phyloP scores from a whole-genome alignment of 2,888 invertebrate genomes.

The Pristionchus arcanus region DNA sequence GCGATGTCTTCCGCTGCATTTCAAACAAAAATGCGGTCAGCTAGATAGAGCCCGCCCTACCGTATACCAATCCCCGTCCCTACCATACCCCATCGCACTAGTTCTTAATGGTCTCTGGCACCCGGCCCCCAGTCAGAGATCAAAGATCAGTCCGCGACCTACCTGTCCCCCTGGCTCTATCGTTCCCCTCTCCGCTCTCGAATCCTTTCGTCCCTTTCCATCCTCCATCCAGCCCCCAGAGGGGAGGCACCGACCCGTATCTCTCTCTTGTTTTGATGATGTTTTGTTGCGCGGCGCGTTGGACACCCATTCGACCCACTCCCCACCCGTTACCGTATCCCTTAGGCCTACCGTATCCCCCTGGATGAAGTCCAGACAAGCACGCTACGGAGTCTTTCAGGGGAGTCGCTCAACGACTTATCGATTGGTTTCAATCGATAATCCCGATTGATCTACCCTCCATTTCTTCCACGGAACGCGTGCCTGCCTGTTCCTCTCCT shows the following conservation, averaged over 20 bases:
- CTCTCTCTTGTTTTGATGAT: background rate
- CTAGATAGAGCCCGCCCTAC: conserved; percentile 1
- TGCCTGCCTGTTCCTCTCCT: conserved; percentile 53
- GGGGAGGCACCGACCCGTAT: conserved; percentile 37
- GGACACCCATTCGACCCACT: background rate
- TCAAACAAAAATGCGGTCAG: conserved; percentile 53
- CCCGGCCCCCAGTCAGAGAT: conserved; percentile 8
- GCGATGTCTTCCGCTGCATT: conserved; percentile 42
- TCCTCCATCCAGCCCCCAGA: background rate
- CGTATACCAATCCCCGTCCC: background rate
- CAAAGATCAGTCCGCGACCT: conserved; percentile 26
- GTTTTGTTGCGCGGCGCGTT: conserved; percentile 42
- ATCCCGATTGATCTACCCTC: conserved; percentile 52
- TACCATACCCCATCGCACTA: background rate
- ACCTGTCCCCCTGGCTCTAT: conserved; percentile 2
- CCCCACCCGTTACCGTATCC: background rate
- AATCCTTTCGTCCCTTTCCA: too few species aligned
- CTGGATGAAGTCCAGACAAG: conserved; percentile 53
- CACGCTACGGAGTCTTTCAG: conserved; percentile 54
- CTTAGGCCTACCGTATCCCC: conserved; percentile 12
- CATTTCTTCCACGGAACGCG: conserved; percentile 43
- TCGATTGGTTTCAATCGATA: conserved; percentile 16
- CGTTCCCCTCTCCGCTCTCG: conserved; percentile 8
- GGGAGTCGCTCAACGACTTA: conserved; percentile 33
- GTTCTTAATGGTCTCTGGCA: conserved; percentile 43